Percentiles rank a stretch among this genome's conserved stretches.
phyloP scores from a whole-genome alignment of 2,888 invertebrate genomes.

The Blastobasis lacticolella region DNA sequence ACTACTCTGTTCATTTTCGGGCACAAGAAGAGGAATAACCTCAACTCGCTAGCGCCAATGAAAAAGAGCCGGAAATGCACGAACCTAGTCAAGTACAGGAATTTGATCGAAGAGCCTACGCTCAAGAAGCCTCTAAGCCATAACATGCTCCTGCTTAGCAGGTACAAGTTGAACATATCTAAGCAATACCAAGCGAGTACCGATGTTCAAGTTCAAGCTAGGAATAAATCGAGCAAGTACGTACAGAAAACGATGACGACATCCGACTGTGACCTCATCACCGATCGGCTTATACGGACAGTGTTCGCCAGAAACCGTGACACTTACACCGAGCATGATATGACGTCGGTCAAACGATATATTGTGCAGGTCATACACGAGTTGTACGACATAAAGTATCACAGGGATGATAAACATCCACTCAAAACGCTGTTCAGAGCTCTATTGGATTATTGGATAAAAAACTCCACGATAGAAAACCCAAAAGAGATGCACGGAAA shows the following conservation, averaged over 20 bases:
- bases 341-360: constrained; percentile 19
- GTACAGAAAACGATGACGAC: constrained; percentile 28
- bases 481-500: constrained; percentile 31
- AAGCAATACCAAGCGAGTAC: constrained; percentile 14
- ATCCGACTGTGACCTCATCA: constrained; percentile 39
- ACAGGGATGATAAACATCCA: constrained; percentile 32
- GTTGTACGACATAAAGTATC: constrained; percentile 35
- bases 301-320: constrained; percentile 18
- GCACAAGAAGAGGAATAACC: constrained; percentile 19
- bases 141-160: constrained; percentile 37
- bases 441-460: constrained; percentile 53
- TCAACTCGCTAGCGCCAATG: constrained; percentile 23
- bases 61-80: constrained; percentile 52
- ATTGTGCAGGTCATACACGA: constrained; percentile 45
- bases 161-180: constrained; percentile 22
- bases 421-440: constrained; percentile 45
- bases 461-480: constrained; percentile 28
- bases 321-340: constrained; percentile 2
- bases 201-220: constrained; percentile 26
- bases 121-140: constrained; percentile 37
- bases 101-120: constrained; percentile 38
- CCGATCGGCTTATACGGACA: constrained; percentile 41
- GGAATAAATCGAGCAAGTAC: constrained; percentile 22
- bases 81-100: constrained; percentile 53
- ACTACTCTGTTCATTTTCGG: constrained; percentile 36